These are phyloP conservation scores for Crematogaster levior DNA, from an alignment of 2,888 invertebrate species.

Conservation along the genomic window DNA sequence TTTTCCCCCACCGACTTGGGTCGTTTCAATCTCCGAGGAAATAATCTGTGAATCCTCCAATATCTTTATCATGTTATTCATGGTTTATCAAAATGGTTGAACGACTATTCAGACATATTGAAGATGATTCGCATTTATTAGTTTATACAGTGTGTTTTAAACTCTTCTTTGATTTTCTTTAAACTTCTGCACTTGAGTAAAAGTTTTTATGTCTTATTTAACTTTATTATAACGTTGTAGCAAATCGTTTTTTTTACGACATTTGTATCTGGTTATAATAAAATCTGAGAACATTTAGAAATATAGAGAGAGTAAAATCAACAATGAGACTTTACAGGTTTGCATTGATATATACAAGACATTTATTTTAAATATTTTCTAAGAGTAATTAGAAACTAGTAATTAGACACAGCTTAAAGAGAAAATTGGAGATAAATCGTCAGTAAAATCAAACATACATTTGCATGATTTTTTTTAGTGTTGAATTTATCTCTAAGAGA, in stretches of 20 bases:
- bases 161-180: neutral
- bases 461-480: neutral
- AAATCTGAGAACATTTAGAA: neutral
- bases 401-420: neutral
- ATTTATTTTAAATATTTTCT: neutral
- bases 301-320: neutral
- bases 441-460: neutral
- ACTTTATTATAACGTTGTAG: neutral
- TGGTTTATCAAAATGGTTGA: neutral
- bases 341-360: neutral
- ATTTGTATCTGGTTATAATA: neutral
- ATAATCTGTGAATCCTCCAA: neutral
- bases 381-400: no score
- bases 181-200: neutral
- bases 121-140: slow-evolving; percentile 35
- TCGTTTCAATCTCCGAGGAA: neutral
- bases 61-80: slow-evolving; percentile 41
- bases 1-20: slow-evolving; percentile 5
- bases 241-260: neutral
- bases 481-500: neutral
- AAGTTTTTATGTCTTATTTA: neutral
- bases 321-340: neutral
- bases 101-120: slow-evolving; percentile 13
- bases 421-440: neutral
- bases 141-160: neutral